These are phyloP conservation scores for Brachyalestes nurse DNA, from an alignment of 2,797 vertebrate genomes.

Conservation along the genomic window DNA sequence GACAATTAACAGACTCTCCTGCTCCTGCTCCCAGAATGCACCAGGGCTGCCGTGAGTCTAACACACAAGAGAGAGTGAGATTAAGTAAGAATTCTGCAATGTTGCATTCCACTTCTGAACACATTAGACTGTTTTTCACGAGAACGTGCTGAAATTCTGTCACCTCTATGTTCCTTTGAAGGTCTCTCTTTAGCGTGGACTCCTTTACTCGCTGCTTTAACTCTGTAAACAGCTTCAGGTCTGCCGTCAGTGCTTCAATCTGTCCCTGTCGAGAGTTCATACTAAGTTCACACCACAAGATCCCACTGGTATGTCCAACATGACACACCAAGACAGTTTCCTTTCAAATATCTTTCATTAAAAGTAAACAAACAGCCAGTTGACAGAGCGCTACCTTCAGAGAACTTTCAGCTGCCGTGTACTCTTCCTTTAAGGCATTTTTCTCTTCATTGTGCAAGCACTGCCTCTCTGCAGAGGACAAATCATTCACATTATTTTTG, in stretches of 20 bases:
- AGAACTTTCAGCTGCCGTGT: conserved; percentile 32
- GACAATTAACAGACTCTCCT: conserved; percentile 93
- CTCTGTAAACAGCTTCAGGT: conserved; percentile 82
- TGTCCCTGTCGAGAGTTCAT: conserved; percentile 70
- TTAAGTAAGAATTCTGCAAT: background rate
- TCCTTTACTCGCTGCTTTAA: conserved; percentile 83
- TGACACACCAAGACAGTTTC: conserved; percentile 1
- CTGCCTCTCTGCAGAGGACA: conserved; percentile 66
- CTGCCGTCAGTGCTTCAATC: conserved; percentile 73
- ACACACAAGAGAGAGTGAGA: conserved; percentile 6
- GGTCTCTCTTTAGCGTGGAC: conserved; percentile 84
- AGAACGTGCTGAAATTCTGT: background rate
- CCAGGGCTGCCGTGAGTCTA: conserved; percentile 90
- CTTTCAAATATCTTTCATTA: background rate
- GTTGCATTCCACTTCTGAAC: background rate
- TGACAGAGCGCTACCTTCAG: conserved; percentile 47
- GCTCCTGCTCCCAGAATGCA: conserved; percentile 93
- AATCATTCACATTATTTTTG: background rate
- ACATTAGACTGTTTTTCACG: background rate
- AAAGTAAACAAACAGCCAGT: conserved; percentile 1
- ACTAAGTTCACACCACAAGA: conserved; percentile 40
- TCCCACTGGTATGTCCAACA: conserved; percentile 25
- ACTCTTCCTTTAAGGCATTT: conserved; percentile 30
- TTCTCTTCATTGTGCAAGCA: conserved; percentile 60
- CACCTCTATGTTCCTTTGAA: conserved; percentile 89